Evolutionary conservation across 2,113 vertebrate genomes (phyloP), one percentile per base, ranked within the genome.

Genomic region (Ophiodon elongatus): DNA sequence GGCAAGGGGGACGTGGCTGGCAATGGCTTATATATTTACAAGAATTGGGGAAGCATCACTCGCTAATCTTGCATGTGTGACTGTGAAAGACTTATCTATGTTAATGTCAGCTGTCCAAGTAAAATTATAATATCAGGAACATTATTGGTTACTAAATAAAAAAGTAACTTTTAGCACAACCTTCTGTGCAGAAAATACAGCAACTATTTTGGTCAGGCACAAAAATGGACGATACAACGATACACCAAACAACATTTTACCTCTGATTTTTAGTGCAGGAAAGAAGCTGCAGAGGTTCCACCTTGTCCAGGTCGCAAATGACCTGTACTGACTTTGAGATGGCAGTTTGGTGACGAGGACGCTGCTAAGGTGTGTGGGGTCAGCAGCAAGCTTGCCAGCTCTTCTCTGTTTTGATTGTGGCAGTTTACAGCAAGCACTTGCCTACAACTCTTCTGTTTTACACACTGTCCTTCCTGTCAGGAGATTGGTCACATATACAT

Each of bases 331-430:
- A 79, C 73, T 78, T 82, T 79, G 77, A 85, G 27, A 67, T 52
- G 71, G 57, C 62, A 69, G 47, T 66, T 68, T 52, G 50, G 77
- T 70, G 80, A 76, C 66, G 50, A 66, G 73, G 45, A 52, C 5
- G 47, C 41, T 59, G 73, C 73, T 19, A 37, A 52, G 74, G 45
- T 62, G 76, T 31, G 29, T 17, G 41, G 39, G 88, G 75, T 84
- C 78, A 80, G 76, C 50, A 23, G 39, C n/a, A 54, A 41, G 45
- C 68, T 75, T 43, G 63, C 83, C 85, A 83, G 45, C 43, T 69
- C 29, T 23, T 31, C 72, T 73, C 63, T 52, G 59, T 66, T 73
- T 80, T 88, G 82, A 86, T 73, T 86, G 76, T 88, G 62, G 73
- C 54, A 71, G 64, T 69, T 84, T 63, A 83, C 69, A 66, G 63